Evolutionary conservation across 1,140 invertebrate genomes (phyloP).

Genomic region (Hyphantria cunea): DNA sequence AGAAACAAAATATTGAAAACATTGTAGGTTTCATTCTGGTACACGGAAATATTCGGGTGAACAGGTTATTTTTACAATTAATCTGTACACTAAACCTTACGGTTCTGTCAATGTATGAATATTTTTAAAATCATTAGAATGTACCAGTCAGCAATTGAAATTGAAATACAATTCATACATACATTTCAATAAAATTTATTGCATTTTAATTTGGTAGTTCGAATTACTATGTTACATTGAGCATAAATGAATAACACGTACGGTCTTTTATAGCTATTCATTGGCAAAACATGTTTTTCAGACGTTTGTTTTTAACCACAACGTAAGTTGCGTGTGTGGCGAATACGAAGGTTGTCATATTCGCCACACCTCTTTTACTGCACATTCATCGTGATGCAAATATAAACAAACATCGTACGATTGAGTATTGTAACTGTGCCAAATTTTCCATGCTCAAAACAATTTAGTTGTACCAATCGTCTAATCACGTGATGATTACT

Average conservation of each 20-base stretch:
- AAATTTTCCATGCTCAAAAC: constrained; percentile 35
- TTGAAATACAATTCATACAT: neutral
- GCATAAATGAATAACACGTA: constrained; percentile 10
- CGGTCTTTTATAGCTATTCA: constrained; percentile 53
- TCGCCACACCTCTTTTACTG: constrained; percentile 59
- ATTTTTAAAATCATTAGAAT: neutral
- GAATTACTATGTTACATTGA: constrained; percentile 37
- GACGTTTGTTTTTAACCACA: neutral
- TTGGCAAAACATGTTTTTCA: constrained; percentile 64
- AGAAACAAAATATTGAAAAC: constrained; percentile 56
- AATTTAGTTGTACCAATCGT: no score
- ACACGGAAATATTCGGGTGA: constrained; percentile 27
- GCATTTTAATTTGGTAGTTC: neutral
- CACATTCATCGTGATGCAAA: constrained; percentile 51
- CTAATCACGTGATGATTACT: no score
- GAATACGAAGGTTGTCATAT: no score
- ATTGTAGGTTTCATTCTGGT: constrained; percentile 35
- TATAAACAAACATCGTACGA: constrained; percentile 75
- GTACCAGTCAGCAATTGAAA: neutral
- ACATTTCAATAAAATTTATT: neutral
- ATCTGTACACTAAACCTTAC: no score
- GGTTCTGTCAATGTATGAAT: no score
- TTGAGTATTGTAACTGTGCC: constrained; percentile 56
- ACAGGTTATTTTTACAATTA: neutral
- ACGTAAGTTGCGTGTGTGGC: constrained; percentile 3